phyloP scores from a whole-genome alignment of 37 sponge, comb jelly and placozoan genomes.

The Ephydatia muelleri region DNA sequence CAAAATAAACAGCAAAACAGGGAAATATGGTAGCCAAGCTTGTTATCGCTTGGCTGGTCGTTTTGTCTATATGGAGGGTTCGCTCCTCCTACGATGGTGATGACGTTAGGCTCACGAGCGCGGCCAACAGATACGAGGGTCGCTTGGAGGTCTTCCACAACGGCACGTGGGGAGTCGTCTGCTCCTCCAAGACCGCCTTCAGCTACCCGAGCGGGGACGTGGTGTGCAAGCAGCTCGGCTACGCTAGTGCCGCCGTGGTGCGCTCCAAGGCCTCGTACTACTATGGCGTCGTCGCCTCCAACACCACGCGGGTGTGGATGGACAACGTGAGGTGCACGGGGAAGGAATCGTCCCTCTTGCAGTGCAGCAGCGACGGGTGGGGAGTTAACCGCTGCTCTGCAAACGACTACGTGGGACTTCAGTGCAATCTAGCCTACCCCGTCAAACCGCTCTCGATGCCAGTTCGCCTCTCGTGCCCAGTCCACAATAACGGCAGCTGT shows the following conservation, averaged over 20 bases:
- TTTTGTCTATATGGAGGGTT: background rate
- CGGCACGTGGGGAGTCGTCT: background rate
- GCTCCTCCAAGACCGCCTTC: background rate
- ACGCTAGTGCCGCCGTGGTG: background rate
- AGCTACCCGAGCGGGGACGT: background rate
- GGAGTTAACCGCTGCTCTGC: background rate
- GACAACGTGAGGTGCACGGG: background rate
- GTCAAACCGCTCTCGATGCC: conserved; percentile 33
- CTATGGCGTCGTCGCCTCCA: background rate
- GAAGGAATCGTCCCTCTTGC: background rate
- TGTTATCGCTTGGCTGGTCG: background rate
- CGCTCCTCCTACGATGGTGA: background rate
- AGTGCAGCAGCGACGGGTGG: background rate
- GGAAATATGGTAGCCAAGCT: background rate
- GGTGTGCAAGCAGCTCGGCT: background rate
- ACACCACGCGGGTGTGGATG: background rate
- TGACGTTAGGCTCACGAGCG: background rate
- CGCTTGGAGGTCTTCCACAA: background rate
- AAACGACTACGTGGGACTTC: background rate
- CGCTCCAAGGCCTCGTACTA: background rate
- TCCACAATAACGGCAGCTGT: conserved; percentile 10
- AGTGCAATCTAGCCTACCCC: background rate
- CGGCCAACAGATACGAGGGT: background rate
- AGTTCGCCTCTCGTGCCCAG: conserved; percentile 53
- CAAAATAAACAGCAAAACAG: background rate